Conservation (phyloP, 2,113 vertebrate genomes). For the Odontophorus gujanensis region DNA sequence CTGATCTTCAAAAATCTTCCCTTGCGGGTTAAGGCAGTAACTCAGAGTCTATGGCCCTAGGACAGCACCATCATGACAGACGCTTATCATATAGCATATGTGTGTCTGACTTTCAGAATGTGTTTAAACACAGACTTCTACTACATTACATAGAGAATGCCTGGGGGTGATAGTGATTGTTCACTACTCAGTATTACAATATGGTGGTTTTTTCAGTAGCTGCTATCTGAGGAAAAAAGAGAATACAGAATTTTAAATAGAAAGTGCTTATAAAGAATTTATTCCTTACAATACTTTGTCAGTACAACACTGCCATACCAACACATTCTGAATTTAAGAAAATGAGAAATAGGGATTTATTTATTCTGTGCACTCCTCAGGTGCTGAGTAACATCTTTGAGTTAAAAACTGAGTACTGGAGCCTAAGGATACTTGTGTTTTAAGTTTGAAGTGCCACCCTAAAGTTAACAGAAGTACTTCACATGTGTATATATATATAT, state of each 20-base stretch:
- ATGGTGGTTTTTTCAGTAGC: neutral
- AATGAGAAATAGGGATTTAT: neutral
- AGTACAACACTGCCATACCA: neutral
- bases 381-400: neutral
- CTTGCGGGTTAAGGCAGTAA: neutral
- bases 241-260: constrained; percentile 44
- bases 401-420: constrained; percentile 3
- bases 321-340: neutral
- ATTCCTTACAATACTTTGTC: constrained; percentile 17
- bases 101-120: neutral
- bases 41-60: constrained; percentile 1
- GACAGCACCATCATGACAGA: neutral
- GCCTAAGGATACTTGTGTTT: neutral
- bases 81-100: accelerated
- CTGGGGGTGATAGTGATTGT: neutral
- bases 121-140: constrained; percentile 19
- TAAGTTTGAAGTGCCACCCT: neutral
- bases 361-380: neutral
- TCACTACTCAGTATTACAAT: constrained; percentile 11
- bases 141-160: neutral
- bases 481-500: neutral
- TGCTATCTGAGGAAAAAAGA: neutral
- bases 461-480: neutral
- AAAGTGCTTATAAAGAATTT: neutral
- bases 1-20: neutral